These are phyloP conservation scores for Triplophysa siluroides DNA, from an alignment of 2,113 vertebrate species.

Conservation along the genomic window DNA sequence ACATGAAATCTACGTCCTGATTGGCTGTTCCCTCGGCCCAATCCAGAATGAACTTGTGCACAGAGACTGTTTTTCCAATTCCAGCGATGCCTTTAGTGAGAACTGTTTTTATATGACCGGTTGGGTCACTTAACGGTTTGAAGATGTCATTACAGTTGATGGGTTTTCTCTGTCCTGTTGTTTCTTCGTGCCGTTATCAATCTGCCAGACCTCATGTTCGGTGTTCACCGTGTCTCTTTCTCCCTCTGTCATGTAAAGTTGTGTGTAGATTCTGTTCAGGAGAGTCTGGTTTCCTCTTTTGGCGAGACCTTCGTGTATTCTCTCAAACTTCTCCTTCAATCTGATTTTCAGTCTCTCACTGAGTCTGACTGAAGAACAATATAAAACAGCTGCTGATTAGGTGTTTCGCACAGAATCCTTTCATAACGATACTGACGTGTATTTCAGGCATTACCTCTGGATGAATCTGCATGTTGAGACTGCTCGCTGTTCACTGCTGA, in stretches of 20 bases:
- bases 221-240: background rate
- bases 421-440: background rate
- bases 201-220: constrained; percentile 39
- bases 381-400: no score
- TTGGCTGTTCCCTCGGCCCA: background rate
- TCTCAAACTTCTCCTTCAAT: constrained; percentile 73
- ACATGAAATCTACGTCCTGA: background rate
- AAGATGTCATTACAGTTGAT: constrained; percentile 48
- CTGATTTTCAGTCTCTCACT: constrained; percentile 77
- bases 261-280: constrained; percentile 1
- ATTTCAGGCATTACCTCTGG: background rate
- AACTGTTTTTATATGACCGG: constrained; percentile 13
- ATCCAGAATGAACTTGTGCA: background rate
- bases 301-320: constrained; percentile 57
- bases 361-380: constrained; percentile 54
- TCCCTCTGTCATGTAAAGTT: constrained; percentile 29
- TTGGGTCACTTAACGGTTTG: constrained; percentile 17
- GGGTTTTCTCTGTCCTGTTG: background rate
- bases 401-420: background rate
- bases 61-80: constrained; percentile 3
- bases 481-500: background rate
- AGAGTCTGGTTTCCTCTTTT: constrained; percentile 30
- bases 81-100: constrained; percentile 52
- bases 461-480: background rate
- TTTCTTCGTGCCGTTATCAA: constrained; percentile 8